Evolutionary conservation across 1,140 invertebrate genomes (phyloP).

Genomic region (Artemia franciscana): DNA sequence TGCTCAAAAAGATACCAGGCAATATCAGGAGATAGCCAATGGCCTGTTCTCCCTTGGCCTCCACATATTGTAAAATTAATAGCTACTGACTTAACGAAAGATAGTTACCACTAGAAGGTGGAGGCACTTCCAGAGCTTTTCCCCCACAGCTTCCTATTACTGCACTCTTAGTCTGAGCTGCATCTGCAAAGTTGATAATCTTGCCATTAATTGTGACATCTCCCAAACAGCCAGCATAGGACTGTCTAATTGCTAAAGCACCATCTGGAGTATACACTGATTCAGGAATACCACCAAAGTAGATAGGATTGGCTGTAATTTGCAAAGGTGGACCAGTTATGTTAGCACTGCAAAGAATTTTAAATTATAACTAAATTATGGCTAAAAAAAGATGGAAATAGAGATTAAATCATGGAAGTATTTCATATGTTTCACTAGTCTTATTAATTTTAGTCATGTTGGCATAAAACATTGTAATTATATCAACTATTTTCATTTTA

Average conservation of each 20-base stretch:
- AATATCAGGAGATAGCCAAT: no score
- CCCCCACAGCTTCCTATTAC: constrained; percentile 36
- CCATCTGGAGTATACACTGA: constrained; percentile 23
- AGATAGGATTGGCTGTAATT: constrained; percentile 30
- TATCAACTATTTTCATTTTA: no score
- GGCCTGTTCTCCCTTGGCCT: no score
- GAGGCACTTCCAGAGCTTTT: not conserved
- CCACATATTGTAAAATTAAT: no score
- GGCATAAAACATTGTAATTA: no score
- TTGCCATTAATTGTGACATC: constrained; percentile 59
- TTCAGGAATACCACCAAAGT: constrained; percentile 57
- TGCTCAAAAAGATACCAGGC: no score
- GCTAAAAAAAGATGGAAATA: constrained; percentile 4
- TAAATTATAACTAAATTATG: not conserved
- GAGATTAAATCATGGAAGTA: no score
- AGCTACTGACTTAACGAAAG: no score
- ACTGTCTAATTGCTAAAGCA: constrained; percentile 20
- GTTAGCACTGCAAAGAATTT: constrained; percentile 3
- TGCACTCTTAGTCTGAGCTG: constrained; percentile 33
- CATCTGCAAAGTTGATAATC: constrained; percentile 54
- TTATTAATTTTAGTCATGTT: no score
- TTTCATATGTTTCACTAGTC: no score
- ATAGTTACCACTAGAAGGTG: no score
- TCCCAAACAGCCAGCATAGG: constrained; percentile 60
- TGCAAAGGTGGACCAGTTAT: constrained; percentile 30